Base-by-base conservation (phyloP, 2,113 vertebrate species). In the Corythoichthys haematopterus region DNA sequence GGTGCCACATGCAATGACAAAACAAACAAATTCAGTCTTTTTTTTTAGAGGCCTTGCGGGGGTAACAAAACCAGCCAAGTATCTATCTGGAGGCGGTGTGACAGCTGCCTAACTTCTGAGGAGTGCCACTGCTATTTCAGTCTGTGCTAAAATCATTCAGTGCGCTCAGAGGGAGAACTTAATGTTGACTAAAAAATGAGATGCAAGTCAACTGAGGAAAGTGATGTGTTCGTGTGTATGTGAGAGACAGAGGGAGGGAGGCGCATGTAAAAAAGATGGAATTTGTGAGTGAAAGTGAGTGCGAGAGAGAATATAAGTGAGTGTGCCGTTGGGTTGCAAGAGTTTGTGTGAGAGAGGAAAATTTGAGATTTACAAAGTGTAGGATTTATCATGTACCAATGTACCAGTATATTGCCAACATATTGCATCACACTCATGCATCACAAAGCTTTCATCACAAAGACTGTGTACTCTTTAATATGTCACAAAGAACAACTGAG, bases 61-160 rank as follows among this genome's bases (percentile, higher is more conserved):
- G 72, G 72, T 63, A 72, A 73, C 69, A 71, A 68, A 66, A 79
- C 69, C 63, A 75, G 74, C 48, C 8, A 65, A 58, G 72, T 61
- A 46, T 77, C 71, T 79, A 70, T 72, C 83, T 84, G 75, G 3
- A 65, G 84, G 87, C 78, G 80, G 67, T 57, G 74, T 84, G 87
- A 88, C 87, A 88, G 85, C 81, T 87, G 83, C 81, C 81, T 79
- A 77, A 74, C 69, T 76, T 55, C 52, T 55, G 52, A 55, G 52
- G 65, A 75, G 64, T 68, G 74, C 72, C 55, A 33, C 33, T 77
- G 70, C 81, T 87, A 83, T 83, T 88, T 85, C 35, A 56, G 77
- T 77, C 70, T 20, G 70, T 69, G 72, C 72, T 37, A 8, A 74
- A 78, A 74, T 75, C 65, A 50, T 73, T 61, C 84, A 76, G 67